Base-by-base conservation (phyloP, 2,113 vertebrate genomes). In the Chlorocebus sabaeus region DNA sequence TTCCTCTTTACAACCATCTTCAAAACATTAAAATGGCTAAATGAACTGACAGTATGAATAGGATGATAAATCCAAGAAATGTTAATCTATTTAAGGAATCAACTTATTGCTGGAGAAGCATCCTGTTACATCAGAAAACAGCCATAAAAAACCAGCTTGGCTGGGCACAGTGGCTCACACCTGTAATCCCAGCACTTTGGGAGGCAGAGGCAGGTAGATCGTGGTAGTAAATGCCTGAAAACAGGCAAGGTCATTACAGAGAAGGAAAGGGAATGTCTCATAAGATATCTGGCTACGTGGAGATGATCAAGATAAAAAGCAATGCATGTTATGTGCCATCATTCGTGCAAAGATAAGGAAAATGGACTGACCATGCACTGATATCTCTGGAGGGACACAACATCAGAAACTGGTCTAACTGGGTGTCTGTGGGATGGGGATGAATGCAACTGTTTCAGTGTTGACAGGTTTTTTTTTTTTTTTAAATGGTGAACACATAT, bases 1-100 rank as follows among this genome's bases (percentile, higher is more conserved):
- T 75, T 91, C 81, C n/a, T 85, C 8, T 14, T 57, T 57, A 48
- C 0, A 55, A 93, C 50, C 61, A 89, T 79, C 48, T 86, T 27
- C 83, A n/a, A 90, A 93, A 90, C 32, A 17, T 57, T 78, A 57
- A 89, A 68, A 88, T n/a, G 43, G 52, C 89, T 92, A 35, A 95
- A 70, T 16, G 11, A 93, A 92, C 2, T 9, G 18, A 86, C 48
- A 59, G 45, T 35, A 50, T 45, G 89, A 96, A 55, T 73, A 55
- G 8, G n/a, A 88, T 10, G 30, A 88, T 81, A 85, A 93, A 50
- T 45, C 12, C 43, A 92, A 91, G 67, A 82, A 87, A 90, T 8
- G 11, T 48, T 95, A 89, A 83, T 67, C 40, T 81, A n/a, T 57
- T 90, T 81, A 89, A 87, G 72, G 85, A 89, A 88, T 30, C 2